phyloP scores from a whole-genome alignment of 2,888 invertebrate species.

The Chymomyza amoena region DNA sequence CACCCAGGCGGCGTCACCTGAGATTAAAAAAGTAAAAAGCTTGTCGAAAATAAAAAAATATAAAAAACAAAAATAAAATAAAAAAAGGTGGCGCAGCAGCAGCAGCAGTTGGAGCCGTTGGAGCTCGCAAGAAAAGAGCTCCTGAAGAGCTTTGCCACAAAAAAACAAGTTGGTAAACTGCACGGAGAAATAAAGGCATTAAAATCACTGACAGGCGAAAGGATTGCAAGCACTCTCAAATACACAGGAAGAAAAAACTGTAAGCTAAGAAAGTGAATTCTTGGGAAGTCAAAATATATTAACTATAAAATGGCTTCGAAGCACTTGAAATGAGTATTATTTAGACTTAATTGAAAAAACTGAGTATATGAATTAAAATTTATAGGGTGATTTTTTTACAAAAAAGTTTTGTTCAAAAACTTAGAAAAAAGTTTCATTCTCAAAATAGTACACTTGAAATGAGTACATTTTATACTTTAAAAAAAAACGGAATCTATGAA shows the following conservation, averaged over 20 bases:
- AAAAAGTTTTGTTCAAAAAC: too few species aligned
- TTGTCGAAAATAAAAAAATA: slow-evolving; percentile 65
- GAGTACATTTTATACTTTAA: too few species aligned
- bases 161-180: slow-evolving; percentile 57
- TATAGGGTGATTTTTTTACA: too few species aligned
- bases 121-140: background rate
- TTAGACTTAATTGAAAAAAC: too few species aligned
- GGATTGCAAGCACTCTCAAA: slow-evolving; percentile 57
- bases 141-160: slow-evolving; percentile 21
- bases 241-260: slow-evolving; percentile 7
- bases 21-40: slow-evolving; percentile 76
- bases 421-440: too few species aligned
- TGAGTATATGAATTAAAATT: too few species aligned
- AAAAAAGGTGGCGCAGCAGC: slow-evolving; percentile 4
- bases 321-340: too few species aligned
- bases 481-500: too few species aligned
- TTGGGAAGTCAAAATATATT: too few species aligned
- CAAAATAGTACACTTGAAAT: too few species aligned
- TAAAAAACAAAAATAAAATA: slow-evolving; percentile 28
- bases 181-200: slow-evolving; percentile 73
- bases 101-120: slow-evolving; percentile 12
- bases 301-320: too few species aligned
- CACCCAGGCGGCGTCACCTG: slow-evolving; percentile 78
- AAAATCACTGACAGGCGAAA: slow-evolving; percentile 75
- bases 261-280: too few species aligned